These are phyloP conservation scores for Arothron firmamentum DNA, from an alignment of 2,113 vertebrate species.

Conservation along the genomic window DNA sequence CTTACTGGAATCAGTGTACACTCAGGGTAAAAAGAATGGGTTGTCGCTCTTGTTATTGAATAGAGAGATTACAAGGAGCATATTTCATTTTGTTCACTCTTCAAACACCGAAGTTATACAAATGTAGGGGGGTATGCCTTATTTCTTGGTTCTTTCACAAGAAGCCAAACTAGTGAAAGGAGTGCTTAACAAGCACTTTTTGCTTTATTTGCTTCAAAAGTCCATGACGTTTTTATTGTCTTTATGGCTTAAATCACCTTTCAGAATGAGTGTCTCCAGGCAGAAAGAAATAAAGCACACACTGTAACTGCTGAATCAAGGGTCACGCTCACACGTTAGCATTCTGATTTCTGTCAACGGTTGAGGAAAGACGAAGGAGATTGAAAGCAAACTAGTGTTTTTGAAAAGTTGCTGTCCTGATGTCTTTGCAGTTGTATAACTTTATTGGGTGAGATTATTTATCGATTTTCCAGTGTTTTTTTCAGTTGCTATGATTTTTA, in stretches of 20 bases:
- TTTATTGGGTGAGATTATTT: too few relatives aligned
- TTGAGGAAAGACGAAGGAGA: too few relatives aligned
- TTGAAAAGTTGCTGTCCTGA: too few relatives aligned
- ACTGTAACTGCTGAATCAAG: slow-evolving; percentile 31
- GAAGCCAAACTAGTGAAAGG: slow-evolving; percentile 59
- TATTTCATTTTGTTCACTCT: slow-evolving; percentile 64
- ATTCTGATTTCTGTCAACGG: too few relatives aligned
- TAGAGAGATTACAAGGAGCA: slow-evolving; percentile 61
- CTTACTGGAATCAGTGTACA: slow-evolving; percentile 59
- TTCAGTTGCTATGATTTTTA: slow-evolving; percentile 9
- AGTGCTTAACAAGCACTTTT: slow-evolving; percentile 45
- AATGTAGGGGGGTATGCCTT: slow-evolving; percentile 52
- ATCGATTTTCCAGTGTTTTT: too few relatives aligned
- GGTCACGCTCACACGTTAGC: not conserved
- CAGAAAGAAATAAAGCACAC: slow-evolving; percentile 22
- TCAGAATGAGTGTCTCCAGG: slow-evolving; percentile 22
- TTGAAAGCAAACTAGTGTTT: too few relatives aligned
- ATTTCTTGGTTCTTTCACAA: slow-evolving; percentile 51
- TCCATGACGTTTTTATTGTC: slow-evolving; percentile 48
- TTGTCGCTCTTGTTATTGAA: slow-evolving; percentile 51
- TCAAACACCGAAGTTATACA: slow-evolving; percentile 54
- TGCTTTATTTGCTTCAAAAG: slow-evolving; percentile 48
- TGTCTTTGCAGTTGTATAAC: too few relatives aligned
- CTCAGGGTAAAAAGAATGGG: slow-evolving; percentile 23
- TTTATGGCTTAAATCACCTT: slow-evolving; percentile 44